Conservation (phyloP, 2,888 invertebrate species). For the Nasonia oneida region DNA sequence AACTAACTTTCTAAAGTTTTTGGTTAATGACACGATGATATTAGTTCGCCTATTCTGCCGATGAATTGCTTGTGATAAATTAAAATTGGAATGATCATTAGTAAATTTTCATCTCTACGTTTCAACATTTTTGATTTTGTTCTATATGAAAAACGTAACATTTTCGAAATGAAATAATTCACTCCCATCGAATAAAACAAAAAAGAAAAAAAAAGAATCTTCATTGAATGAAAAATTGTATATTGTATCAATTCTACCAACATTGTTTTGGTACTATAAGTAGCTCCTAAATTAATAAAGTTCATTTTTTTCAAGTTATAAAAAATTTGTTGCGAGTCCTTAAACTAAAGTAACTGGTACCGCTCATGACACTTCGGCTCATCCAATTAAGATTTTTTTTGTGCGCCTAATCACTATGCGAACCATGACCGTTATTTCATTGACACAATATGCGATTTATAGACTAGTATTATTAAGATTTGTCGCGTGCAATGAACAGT, state of each 20-base stretch:
- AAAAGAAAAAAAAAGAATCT: constrained; percentile 25
- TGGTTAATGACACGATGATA: neutral
- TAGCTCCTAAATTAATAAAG: constrained; percentile 50
- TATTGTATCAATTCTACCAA: constrained; percentile 52
- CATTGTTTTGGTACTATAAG: constrained; percentile 54
- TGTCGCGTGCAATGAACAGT: constrained; percentile 45
- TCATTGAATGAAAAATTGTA: constrained; percentile 47
- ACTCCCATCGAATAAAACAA: constrained; percentile 30
- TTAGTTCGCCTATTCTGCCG: constrained; percentile 5
- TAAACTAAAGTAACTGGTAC: constrained; percentile 61
- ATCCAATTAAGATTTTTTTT: constrained; percentile 56
- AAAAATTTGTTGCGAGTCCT: constrained; percentile 57
- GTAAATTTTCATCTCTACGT: constrained; percentile 21
- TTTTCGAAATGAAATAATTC: constrained; percentile 55
- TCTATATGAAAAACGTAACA: constrained; percentile 31
- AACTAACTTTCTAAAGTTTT: constrained; percentile 12
- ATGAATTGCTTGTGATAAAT: neutral
- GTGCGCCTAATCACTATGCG: constrained; percentile 55
- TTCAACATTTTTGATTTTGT: constrained; percentile 7
- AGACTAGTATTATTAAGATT: constrained; percentile 62
- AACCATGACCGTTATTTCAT: constrained; percentile 49
- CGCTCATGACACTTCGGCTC: constrained; percentile 45
- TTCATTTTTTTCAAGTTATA: constrained; percentile 52
- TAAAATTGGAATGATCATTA: constrained; percentile 55
- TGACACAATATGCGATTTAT: constrained; percentile 56